Conservation (phyloP, 2,113 vertebrate genomes). For the Craseonycteris thonglongyai region DNA sequence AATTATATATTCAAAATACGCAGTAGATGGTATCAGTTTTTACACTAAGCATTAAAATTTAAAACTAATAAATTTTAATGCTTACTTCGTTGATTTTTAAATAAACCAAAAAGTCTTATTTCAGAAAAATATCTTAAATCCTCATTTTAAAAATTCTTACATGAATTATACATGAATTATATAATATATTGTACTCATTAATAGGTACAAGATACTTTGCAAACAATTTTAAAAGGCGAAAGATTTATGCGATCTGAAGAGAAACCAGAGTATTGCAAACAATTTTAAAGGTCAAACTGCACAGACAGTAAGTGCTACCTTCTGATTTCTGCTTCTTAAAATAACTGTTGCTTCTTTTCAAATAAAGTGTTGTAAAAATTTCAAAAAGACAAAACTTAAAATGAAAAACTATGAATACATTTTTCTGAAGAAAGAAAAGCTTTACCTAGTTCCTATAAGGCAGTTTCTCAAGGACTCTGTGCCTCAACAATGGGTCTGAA, state of each 20-base stretch:
- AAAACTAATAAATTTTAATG: background rate
- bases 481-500: too few relatives aligned
- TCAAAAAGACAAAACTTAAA: background rate
- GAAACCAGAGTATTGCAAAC: too few relatives aligned
- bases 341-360: background rate
- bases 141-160: conserved; percentile 1
- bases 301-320: background rate
- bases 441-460: background rate
- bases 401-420: background rate
- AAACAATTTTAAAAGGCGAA: background rate
- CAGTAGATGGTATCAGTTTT: background rate
- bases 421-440: background rate
- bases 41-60: background rate
- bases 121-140: background rate
- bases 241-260: too few relatives aligned
- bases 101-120: background rate
- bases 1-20: conserved; percentile 7
- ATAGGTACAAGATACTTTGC: background rate
- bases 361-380: background rate
- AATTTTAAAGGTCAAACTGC: background rate
- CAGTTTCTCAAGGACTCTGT: background rate
- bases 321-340: background rate
- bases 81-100: background rate
- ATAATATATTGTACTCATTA: background rate
- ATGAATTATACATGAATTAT: background rate